Base-by-base conservation (phyloP, 2,888 invertebrate species). In the Desoria tigrina region DNA sequence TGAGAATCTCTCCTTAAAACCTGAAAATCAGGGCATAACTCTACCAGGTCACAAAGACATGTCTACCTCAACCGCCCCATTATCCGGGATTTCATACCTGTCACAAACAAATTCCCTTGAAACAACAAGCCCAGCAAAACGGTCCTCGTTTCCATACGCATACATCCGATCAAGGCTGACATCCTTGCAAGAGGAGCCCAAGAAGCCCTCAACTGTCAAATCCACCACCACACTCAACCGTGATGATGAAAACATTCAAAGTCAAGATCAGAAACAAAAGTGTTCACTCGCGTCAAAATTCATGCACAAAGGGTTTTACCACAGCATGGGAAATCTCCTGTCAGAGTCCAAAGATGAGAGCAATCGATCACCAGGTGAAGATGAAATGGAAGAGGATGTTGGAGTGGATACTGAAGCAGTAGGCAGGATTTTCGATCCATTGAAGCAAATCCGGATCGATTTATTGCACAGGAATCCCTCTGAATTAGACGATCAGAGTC, bases 101-200 rank as follows among this genome's bases (percentile, higher is more conserved):
- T 27, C 42, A 26, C 51, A n/a, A 45, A 16, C 45, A 45, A 21
- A 16, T 21, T 21, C 21, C n/a, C 6, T 45, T 18, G n/a, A 9
- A 16, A 45, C 45, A 45, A 56, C 55, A 16, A 32, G 18, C n/a
- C 32, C 32, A 32, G 58, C 55, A 11, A 75, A 72, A 45, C 59
- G 69, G 32, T 69, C 73, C 3, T 68, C 69, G 0, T 78, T 78
- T 57, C 78, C 77, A 2, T 76, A 77, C 61, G 77, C 77, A 1
- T 78, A 77, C 66, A 77, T 77, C 42, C 66, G 77, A 18, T 76
- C 77, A 23, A 77, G 76, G 57, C 68, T 78, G 18, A 66, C 77
- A 1, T 76, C 77, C 6, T 66, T 78, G 7, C 75, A 77, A 0
- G 78, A 78, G 67, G 77, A 78, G 63, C 71, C 70, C 11, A 61